Base-by-base conservation (phyloP, 2,888 invertebrate genomes). In the Balanococcus diminutus region DNA sequence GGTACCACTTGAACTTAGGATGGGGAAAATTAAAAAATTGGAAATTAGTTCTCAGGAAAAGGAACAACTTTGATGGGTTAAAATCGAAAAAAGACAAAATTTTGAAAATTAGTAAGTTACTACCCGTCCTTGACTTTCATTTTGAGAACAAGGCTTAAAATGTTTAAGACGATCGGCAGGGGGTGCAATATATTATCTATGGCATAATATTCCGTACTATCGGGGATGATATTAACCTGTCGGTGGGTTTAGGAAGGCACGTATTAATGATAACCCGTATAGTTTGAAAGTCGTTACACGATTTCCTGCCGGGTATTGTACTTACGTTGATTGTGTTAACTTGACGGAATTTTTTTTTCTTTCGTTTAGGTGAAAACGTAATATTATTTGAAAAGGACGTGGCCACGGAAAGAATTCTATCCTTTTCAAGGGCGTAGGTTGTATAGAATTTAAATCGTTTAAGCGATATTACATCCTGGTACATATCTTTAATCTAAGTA, bases 281-380 rank as follows among this genome's bases (percentile, higher is more conserved):
- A 16, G 56, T 56, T 25, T 25, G 28, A 25, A 28, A 28, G 67
- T 67, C 67, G 67, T 67, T 67, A 67, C 28, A 19, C 6, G 67
- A 67, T 67, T 67, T 67, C 67, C 67, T 67, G 67, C 67, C 25
- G 31, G 67, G 28, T 67, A 67, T 67, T 67, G 67, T 67, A 16
- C n/a, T n/a, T n/a, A n/a, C 8, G 56, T 56, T 56, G 5, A 22
- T 56, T 46, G 39, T 42, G 46, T 56, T 22, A 56, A 56, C 19
- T 8, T 3, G 56, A 56, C 1, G 5, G 56, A 56, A n/a, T n/a
- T 56, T 56, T 36, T 56, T 22, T 56, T 8, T 56, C 22, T 8
- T 36, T 22, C 22, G 22, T 8, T 56, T 56, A 22, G 19, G 56
- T 56, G 56, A 56, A 56, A 56, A 56, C 22, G 22, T 9, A 56